These are phyloP conservation scores for Tenodera sinensis DNA, from an alignment of 2,888 invertebrate species.

Conservation along the genomic window DNA sequence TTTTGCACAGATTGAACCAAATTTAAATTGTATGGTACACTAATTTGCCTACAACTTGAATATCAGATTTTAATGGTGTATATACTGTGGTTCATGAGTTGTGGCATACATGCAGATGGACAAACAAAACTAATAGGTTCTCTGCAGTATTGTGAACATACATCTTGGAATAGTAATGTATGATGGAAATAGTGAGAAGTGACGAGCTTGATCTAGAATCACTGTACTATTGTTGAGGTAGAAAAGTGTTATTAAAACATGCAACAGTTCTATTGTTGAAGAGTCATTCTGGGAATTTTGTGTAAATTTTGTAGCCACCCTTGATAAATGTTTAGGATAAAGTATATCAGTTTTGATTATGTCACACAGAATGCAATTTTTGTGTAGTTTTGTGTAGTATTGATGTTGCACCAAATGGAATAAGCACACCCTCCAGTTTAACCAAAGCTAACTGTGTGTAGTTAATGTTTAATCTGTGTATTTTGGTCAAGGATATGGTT, in stretches of 20 bases:
- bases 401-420: neutral
- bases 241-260: neutral
- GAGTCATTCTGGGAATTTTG: neutral
- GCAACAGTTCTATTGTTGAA: neutral
- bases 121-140: too few relatives aligned
- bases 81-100: too few relatives aligned
- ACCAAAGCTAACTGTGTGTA: neutral
- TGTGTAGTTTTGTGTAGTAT: neutral
- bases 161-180: too few relatives aligned
- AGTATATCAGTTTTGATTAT: neutral
- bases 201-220: neutral
- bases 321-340: too few relatives aligned
- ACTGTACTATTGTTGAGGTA: neutral
- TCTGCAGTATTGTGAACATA: too few relatives aligned
- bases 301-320: too few relatives aligned
- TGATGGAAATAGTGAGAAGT: neutral
- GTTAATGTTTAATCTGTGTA: neutral
- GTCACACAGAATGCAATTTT: neutral
- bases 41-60: too few relatives aligned
- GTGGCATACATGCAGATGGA: too few relatives aligned
- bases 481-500: neutral
- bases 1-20: too few relatives aligned
- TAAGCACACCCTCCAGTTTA: neutral
- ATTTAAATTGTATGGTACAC: too few relatives aligned
- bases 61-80: too few relatives aligned